Evolutionary conservation across 1,140 invertebrate genomes (phyloP).

Genomic region (Papilio glaucus): DNA sequence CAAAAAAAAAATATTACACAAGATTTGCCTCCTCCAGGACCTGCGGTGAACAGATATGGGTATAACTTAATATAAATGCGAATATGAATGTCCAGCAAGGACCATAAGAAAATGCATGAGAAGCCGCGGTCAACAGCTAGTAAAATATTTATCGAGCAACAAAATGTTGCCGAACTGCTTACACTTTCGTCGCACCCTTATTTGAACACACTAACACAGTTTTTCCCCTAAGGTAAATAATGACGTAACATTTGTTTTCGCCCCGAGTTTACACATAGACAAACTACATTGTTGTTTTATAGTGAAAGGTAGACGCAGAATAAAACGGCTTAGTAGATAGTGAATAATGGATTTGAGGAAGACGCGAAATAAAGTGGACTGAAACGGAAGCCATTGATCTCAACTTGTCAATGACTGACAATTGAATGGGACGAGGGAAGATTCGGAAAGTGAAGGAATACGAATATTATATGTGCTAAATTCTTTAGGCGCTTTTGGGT

Average conservation of each 20-base stretch:
- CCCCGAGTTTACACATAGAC: not conserved
- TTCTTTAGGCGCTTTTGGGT: not conserved
- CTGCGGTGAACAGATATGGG: no score
- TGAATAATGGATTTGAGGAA: constrained; percentile 25
- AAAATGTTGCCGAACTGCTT: not conserved
- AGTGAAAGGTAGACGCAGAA: not conserved
- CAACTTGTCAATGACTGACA: constrained; percentile 31
- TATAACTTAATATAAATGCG: no score
- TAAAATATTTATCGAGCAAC: not conserved
- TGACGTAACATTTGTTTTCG: constrained; percentile 30
- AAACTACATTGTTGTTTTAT: constrained; percentile 1
- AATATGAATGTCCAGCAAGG: no score
- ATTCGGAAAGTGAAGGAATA: constrained; percentile 7
- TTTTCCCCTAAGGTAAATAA: constrained; percentile 27
- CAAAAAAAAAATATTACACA: no score
- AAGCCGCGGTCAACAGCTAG: no score
- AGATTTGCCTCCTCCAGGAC: no score
- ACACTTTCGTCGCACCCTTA: constrained; percentile 11
- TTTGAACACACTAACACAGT: constrained; percentile 20
- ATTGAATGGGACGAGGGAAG: constrained; percentile 19
- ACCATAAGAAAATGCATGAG: no score
- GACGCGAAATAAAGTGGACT: constrained; percentile 30
- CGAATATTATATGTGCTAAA: not conserved
- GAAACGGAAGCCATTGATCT: constrained; percentile 26
- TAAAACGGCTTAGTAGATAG: constrained; percentile 11